Conservation (phyloP, 2,797 vertebrate genomes). For the Premnoplex brunnescens region DNA sequence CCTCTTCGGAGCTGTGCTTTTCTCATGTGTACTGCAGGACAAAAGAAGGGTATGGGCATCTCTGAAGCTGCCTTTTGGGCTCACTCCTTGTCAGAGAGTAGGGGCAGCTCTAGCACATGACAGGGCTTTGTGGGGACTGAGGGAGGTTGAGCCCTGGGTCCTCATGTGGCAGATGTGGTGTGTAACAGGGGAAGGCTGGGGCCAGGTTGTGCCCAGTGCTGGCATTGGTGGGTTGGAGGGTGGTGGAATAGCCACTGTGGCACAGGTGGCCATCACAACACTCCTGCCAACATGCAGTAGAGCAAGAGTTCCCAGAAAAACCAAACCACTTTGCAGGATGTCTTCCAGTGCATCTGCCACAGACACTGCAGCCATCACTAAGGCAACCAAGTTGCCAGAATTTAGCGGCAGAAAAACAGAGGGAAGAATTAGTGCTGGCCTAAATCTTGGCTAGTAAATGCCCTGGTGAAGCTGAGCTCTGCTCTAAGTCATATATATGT, state of each 20-base stretch:
- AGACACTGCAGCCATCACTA: slow-evolving; percentile 19
- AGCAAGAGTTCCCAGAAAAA: background rate
- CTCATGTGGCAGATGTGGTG: accelerated
- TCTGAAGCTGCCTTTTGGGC: background rate
- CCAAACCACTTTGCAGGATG: background rate
- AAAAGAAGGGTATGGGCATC: background rate
- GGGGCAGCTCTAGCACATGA: background rate
- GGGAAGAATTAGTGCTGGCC: background rate
- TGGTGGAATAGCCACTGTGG: background rate
- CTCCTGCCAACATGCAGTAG: background rate
- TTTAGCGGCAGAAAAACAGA: background rate
- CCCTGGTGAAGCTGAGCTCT: background rate
- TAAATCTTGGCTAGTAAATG: background rate
- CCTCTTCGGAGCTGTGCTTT: slow-evolving; percentile 45
- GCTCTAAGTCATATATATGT: background rate
- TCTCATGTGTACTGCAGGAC: background rate
- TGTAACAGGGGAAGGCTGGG: background rate
- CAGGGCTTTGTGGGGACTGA: background rate
- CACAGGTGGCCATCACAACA: background rate
- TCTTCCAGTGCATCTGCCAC: background rate
- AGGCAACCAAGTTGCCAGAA: slow-evolving; percentile 45
- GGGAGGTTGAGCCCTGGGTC: background rate
- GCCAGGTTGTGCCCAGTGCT: background rate
- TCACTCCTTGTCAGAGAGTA: background rate
- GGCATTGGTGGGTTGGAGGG: accelerated